Evolutionary conservation across 2,113 vertebrate genomes (phyloP).

Genomic region (Natator depressus): DNA sequence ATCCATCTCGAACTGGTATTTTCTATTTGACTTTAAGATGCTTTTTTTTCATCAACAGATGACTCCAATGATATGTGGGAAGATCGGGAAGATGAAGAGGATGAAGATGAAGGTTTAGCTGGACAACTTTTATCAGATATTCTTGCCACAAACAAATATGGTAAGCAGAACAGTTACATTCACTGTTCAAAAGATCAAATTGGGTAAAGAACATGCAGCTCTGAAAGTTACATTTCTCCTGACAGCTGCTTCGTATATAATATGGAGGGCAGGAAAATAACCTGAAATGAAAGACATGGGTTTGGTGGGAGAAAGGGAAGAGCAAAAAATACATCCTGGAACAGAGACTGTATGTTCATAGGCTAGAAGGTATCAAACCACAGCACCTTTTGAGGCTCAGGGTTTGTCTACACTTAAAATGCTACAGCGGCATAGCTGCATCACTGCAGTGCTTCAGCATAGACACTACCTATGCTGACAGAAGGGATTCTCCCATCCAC

Average conservation of each 20-base stretch:
- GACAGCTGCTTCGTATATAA: neutral
- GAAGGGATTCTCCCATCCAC: neutral
- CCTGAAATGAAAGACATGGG: neutral
- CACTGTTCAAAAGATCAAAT: neutral
- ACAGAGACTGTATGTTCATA: neutral
- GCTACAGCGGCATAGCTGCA: neutral
- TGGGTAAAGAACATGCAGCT: neutral
- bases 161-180: conserved; percentile 73
- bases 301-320: neutral
- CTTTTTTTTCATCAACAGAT: conserved; percentile 65
- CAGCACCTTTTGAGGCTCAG: neutral
- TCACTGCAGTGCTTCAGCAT: neutral
- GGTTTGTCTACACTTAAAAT: neutral
- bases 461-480: neutral
- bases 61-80: conserved; percentile 97
- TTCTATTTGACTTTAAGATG: neutral
- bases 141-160: conserved; percentile 95
- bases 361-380: neutral
- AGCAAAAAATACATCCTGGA: neutral
- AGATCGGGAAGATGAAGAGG: conserved; percentile 88
- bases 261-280: neutral
- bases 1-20: neutral
- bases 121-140: conserved; percentile 97
- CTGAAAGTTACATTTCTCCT: neutral
- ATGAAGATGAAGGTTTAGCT: conserved; percentile 91